Base-by-base conservation (phyloP, 2,888 invertebrate species). In the Cistogaster globosa region DNA sequence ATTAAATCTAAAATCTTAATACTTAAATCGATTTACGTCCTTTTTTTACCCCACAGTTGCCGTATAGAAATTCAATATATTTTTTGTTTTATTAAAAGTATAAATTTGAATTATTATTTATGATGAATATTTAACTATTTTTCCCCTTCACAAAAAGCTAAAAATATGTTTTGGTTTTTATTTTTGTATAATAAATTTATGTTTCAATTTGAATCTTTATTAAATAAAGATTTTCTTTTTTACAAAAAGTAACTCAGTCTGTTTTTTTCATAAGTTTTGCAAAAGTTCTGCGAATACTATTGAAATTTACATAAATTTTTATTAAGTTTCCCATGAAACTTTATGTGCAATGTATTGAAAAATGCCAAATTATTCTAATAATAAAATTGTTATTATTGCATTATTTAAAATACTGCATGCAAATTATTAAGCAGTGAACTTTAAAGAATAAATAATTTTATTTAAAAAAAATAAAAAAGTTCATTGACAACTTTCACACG, bases 301-400 rank as follows among this genome's bases (percentile, higher is more conserved):
- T 68, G 62, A 63, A 75, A 79, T 83, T 83, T 69, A 22, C 74
- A 83, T 79, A 83, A 78, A 75, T 68, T 75, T 83, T 53, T 79
- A 75, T 83, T 51, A 78, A 74, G 69, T 79, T 83, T 74, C 57
- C n/a, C 20, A 48, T 18, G 12, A 26, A 68, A 60, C 38, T 57
- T 62, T 74, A 26, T 62, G 38, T 32, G 62, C 3, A 62, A 60
- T 38, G 62, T 68, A 53, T 58, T 14, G 5, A 20, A 55, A 69
- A 75, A 69, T 75, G 69, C 57, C 48, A 63, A 75, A 72, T 67
- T 38, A 36, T 77, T 38, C 8, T 12, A 51, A 38, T 26, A 77
- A 48, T 68, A 38, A 38, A 51, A 51, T 51, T 72, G 22, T 58
- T 72, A 26, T 58, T 63, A 65, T 58, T 65, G 20, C n/a, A 26